Evolutionary conservation across 1,140 invertebrate species (phyloP).

Genomic region (Macrosteles quadrilineatus): DNA sequence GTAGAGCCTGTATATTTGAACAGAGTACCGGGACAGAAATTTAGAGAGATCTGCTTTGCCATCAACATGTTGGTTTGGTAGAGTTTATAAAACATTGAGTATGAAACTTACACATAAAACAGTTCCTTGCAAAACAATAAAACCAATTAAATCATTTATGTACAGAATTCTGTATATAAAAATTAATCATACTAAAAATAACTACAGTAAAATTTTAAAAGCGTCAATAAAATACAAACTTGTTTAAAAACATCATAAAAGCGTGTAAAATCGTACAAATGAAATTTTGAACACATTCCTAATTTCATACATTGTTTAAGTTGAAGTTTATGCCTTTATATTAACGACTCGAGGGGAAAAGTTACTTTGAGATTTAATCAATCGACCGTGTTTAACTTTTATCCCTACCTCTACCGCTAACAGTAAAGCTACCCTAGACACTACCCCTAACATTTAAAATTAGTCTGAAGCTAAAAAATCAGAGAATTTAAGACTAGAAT

Average conservation of each 20-base stretch:
- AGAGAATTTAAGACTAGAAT: slow-evolving; percentile 1
- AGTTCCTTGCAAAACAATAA: no score
- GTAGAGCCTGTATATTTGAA: no score
- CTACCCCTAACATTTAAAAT: slow-evolving; percentile 26
- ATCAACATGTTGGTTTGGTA: no score
- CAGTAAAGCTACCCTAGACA: background rate
- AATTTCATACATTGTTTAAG: slow-evolving; percentile 17
- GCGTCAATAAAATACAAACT: slow-evolving; percentile 14
- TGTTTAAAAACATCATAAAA: slow-evolving; percentile 19
- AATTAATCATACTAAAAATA: background rate
- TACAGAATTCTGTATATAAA: no score
- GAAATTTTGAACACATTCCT: slow-evolving; percentile 17
- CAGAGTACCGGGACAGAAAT: no score
- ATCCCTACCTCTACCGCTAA: background rate
- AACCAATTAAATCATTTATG: no score
- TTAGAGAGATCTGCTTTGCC: no score
- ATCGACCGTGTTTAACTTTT: background rate
- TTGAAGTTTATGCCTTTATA: background rate
- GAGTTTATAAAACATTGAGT: no score
- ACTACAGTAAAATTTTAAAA: slow-evolving; percentile 24
- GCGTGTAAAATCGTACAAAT: slow-evolving; percentile 18
- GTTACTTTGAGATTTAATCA: background rate
- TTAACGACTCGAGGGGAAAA: slow-evolving; percentile 10
- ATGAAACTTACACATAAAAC: no score
- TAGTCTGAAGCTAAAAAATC: slow-evolving; percentile 17